Conservation (phyloP, 2,113 vertebrate species). For the Serinus canaria region DNA sequence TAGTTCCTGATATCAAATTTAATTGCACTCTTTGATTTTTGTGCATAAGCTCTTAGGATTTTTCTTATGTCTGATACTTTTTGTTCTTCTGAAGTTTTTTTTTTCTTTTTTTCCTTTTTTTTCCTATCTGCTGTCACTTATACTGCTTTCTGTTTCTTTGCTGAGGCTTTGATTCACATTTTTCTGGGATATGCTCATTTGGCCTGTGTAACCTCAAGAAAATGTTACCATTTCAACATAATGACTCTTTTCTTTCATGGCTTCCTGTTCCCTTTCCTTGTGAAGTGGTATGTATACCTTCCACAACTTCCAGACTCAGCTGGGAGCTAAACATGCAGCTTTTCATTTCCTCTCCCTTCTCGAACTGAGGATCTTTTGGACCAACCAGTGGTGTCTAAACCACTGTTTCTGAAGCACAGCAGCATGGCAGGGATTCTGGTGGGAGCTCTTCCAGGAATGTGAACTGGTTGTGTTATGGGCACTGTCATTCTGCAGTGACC, state of each 20-base stretch:
- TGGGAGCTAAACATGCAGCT: slow-evolving; percentile 16
- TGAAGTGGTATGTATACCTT: slow-evolving; percentile 55
- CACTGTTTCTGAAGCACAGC: not conserved
- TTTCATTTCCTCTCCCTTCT: slow-evolving; percentile 45
- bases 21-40: not conserved
- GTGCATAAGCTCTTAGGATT: not conserved
- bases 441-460: not conserved
- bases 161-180: slow-evolving; percentile 26
- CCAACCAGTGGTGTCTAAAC: rapidly evolving
- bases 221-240: slow-evolving; percentile 56
- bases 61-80: not conserved
- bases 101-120: too few relatives aligned
- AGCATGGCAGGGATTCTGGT: not conserved
- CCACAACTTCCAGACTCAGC: slow-evolving; percentile 31
- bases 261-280: slow-evolving; percentile 63
- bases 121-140: not conserved
- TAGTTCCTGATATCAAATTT: not conserved
- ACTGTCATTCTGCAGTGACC: not conserved
- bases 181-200: slow-evolving; percentile 51
- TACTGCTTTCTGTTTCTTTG: not conserved
- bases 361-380: not conserved
- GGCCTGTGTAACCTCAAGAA: slow-evolving; percentile 21
- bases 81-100: not conserved
- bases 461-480: not conserved
- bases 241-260: slow-evolving; percentile 43